Percentiles rank a stretch among this genome's conserved stretches.
These are phyloP conservation scores for Percina caprodes DNA, from an alignment of 2,113 vertebrate species.

Conservation along the genomic window DNA sequence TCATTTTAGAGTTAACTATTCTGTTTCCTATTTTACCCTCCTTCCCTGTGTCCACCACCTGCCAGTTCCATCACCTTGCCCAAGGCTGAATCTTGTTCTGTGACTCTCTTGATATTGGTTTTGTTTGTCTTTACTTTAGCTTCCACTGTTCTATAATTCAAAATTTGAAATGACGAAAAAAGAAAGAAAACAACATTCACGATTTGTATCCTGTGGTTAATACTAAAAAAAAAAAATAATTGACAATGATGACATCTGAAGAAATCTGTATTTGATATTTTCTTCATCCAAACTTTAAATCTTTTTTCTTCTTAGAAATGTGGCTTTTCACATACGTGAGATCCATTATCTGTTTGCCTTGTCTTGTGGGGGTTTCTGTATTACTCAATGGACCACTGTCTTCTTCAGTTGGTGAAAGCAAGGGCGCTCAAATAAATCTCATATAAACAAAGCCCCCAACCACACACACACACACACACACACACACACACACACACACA, in stretches of 20 bases:
- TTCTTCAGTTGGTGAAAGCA: slow-evolving; percentile 5
- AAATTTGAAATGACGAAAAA: slow-evolving; percentile 11
- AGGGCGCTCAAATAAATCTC: background rate
- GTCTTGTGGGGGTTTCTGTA: background rate
- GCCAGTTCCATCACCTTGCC: slow-evolving; percentile 49
- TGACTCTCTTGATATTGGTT: slow-evolving; percentile 25
- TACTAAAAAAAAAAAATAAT: background rate
- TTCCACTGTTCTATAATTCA: slow-evolving; percentile 13
- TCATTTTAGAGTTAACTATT: slow-evolving; percentile 27
- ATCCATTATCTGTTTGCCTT: background rate
- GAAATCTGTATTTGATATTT: background rate
- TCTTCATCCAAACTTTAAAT: background rate
- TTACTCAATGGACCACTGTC: background rate
- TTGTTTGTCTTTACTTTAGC: slow-evolving; percentile 29
- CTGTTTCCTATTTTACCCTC: slow-evolving; percentile 16
- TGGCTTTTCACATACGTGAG: background rate
- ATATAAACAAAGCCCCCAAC: background rate
- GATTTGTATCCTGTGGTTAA: background rate
- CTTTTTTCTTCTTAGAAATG: background rate
- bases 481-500: no score
- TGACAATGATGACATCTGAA: background rate
- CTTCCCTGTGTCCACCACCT: slow-evolving; percentile 28
- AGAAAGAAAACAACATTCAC: background rate
- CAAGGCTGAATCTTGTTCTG: slow-evolving; percentile 39
- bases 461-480: no score